Evolutionary conservation across 2,797 vertebrate species (phyloP).

Genomic region (Halcyon badia): DNA sequence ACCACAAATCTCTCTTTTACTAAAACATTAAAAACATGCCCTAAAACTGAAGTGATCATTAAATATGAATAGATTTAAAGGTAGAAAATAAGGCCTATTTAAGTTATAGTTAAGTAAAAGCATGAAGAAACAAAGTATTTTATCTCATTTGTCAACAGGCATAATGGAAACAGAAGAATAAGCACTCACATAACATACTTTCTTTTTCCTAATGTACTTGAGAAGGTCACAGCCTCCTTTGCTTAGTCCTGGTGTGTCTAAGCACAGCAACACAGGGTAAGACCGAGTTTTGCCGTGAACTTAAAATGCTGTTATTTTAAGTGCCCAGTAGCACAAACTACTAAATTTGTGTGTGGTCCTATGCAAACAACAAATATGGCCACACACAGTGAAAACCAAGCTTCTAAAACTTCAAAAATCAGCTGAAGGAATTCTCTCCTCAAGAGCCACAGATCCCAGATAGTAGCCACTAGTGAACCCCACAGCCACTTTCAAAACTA

Average conservation of each 20-base stretch:
- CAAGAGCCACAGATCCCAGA: conserved; percentile 65
- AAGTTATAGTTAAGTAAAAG: neutral
- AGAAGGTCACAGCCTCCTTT: neutral
- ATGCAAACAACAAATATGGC: conserved; percentile 64
- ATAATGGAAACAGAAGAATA: neutral
- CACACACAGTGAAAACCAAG: conserved; percentile 61
- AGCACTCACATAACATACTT: neutral
- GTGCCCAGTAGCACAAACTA: conserved; percentile 58
- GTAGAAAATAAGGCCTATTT: neutral
- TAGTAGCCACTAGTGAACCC: conserved; percentile 63
- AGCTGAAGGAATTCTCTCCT: conserved; percentile 61
- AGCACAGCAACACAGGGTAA: conserved; percentile 27
- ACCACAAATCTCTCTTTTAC: conserved; percentile 32
- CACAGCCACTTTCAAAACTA: conserved; percentile 63
- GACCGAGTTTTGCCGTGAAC: neutral
- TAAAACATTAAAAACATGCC: conserved; percentile 33
- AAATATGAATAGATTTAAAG: conserved; percentile 41
- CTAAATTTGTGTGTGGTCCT: conserved; percentile 67
- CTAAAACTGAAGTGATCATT: conserved; percentile 35
- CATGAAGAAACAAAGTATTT: neutral
- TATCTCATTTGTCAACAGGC: conserved; percentile 6
- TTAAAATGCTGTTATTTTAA: conserved; percentile 36
- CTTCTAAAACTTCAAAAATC: conserved; percentile 64
- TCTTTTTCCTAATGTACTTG: neutral
- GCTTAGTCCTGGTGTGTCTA: neutral